Evolutionary conservation across 2,888 invertebrate species (phyloP).

Genomic region (Agriopis leucophaearia): DNA sequence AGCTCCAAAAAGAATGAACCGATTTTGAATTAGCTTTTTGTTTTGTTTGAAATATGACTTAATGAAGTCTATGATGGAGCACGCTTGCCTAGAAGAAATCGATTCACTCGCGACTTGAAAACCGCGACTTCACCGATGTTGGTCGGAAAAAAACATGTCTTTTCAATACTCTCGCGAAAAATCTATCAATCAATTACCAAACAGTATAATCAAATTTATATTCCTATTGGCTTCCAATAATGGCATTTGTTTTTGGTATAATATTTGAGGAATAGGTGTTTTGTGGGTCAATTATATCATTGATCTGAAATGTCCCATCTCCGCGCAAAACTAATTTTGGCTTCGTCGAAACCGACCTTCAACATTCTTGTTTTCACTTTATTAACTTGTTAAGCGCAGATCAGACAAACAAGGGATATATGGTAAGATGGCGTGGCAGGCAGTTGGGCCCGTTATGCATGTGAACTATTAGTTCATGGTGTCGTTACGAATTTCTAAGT

Average conservation of each 20-base stretch:
- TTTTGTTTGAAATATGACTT: too few relatives aligned
- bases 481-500: too few relatives aligned
- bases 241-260: background rate
- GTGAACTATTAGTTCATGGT: too few relatives aligned
- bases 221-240: background rate
- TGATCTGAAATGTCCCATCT: background rate
- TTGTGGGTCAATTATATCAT: slow-evolving; percentile 1
- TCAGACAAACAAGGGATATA: too few relatives aligned
- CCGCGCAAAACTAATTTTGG: background rate
- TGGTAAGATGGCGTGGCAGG: too few relatives aligned
- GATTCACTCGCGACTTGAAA: too few relatives aligned
- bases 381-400: slow-evolving; percentile 11
- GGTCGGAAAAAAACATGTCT: background rate
- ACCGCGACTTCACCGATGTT: too few relatives aligned
- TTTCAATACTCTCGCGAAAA: background rate
- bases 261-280: slow-evolving; percentile 1
- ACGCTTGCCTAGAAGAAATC: too few relatives aligned
- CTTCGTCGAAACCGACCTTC: background rate
- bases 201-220: background rate
- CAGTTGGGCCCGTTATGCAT: too few relatives aligned
- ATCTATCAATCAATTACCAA: background rate
- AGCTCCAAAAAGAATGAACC: too few relatives aligned
- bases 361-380: slow-evolving; percentile 10
- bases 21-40: too few relatives aligned
- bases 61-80: too few relatives aligned